phyloP scores from a whole-genome alignment of 2,113 vertebrate genomes.

The Python bivittatus region DNA sequence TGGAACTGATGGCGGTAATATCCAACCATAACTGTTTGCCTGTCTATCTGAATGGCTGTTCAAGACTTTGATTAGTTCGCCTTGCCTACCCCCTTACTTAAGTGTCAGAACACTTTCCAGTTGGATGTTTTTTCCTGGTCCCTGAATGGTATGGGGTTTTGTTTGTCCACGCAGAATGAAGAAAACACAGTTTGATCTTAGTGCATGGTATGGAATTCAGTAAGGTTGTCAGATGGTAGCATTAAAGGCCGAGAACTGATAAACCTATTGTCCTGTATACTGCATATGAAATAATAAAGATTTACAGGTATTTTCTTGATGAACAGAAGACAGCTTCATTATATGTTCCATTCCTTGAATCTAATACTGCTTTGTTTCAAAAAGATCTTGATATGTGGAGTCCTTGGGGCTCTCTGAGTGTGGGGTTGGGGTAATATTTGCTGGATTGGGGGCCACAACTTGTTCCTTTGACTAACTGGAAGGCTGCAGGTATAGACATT shows the following conservation, averaged over 20 bases:
- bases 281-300: not conserved
- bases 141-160: not conserved
- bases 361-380: too few species aligned
- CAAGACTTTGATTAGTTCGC: not conserved
- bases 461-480: not conserved
- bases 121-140: not conserved
- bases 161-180: not conserved
- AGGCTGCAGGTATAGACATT: not conserved
- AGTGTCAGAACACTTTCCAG: not conserved
- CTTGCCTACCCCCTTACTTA: not conserved
- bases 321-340: not conserved
- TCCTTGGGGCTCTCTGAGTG: too few species aligned
- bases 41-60: not conserved
- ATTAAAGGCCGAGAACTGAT: not conserved
- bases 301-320: not conserved
- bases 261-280: not conserved
- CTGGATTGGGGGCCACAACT: not conserved
- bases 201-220: not conserved
- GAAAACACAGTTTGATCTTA: not conserved
- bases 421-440: not conserved
- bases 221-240: not conserved
- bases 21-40: not conserved
- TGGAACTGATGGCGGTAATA: not conserved
- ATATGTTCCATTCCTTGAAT: not conserved
- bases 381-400: too few species aligned